Evolutionary conservation across 2,797 vertebrate genomes (phyloP).

Genomic region (Catamblyrhynchus diadema): DNA sequence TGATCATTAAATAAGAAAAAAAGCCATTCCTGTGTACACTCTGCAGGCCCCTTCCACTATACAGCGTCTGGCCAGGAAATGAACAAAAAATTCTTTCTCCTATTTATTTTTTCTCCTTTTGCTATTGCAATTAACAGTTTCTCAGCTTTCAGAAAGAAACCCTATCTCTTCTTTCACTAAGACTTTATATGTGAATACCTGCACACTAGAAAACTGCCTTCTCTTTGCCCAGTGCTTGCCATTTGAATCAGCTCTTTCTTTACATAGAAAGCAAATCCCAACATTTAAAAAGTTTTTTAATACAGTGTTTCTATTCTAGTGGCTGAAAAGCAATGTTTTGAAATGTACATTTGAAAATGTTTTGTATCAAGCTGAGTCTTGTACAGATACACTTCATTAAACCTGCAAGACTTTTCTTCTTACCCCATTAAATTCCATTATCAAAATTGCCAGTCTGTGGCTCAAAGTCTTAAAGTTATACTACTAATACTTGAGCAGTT

Average conservation of each 20-base stretch:
- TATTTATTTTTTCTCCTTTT: background rate
- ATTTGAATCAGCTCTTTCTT: conserved; percentile 38
- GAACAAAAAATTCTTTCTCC: background rate
- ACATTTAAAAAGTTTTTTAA: conserved; percentile 31
- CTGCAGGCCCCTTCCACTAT: background rate
- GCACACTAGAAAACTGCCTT: background rate
- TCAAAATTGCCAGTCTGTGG: conserved; percentile 57
- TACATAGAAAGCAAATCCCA: background rate
- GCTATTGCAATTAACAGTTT: background rate
- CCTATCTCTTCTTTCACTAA: background rate
- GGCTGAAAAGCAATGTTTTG: conserved; percentile 53
- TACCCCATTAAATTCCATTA: conserved; percentile 68
- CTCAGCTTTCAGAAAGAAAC: background rate
- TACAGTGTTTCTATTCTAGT: background rate
- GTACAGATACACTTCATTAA: conserved; percentile 68
- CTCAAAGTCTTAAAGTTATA: conserved; percentile 60
- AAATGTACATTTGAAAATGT: conserved; percentile 51
- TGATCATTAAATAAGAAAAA: background rate
- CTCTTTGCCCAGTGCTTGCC: background rate
- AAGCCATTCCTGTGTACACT: background rate
- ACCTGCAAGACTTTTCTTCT: conserved; percentile 58
- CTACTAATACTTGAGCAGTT: conserved; percentile 31
- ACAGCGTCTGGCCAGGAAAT: background rate
- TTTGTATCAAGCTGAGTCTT: conserved; percentile 58
- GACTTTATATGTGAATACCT: background rate